These are phyloP conservation scores for Mycetomoellerius zeteki DNA, from an alignment of 1,140 invertebrate genomes.

Conservation along the genomic window DNA sequence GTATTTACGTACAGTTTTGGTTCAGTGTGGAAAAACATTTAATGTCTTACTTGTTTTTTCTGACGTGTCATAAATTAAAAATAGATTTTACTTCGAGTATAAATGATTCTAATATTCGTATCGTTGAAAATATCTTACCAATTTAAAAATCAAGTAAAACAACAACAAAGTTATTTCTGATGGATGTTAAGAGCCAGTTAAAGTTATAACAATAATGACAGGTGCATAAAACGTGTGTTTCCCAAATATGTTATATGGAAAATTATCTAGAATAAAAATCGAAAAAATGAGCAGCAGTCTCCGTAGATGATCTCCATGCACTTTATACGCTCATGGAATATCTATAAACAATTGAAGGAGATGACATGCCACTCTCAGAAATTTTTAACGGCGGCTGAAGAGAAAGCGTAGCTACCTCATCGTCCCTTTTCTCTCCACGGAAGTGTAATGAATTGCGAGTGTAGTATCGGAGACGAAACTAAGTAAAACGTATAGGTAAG, in stretches of 20 bases:
- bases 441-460: conserved; percentile 21
- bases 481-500: conserved; percentile 45
- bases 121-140: neutral
- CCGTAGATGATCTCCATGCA: neutral
- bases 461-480: conserved; percentile 44
- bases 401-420: neutral
- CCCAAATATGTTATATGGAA: neutral
- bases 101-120: neutral
- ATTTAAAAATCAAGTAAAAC: neutral
- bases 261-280: too few relatives aligned
- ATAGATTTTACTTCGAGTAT: neutral
- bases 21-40: too few relatives aligned
- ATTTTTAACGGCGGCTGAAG: conserved; percentile 2
- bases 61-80: neutral
- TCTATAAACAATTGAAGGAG: neutral
- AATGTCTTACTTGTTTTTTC: neutral
- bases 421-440: neutral
- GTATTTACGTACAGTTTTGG: too few relatives aligned
- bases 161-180: neutral
- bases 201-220: neutral
- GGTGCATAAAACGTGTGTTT: neutral
- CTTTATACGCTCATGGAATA: neutral
- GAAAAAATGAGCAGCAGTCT: neutral
- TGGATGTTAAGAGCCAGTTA: neutral
- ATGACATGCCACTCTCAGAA: neutral